Percentiles rank a stretch among this genome's conserved stretches.
phyloP scores from a whole-genome alignment of 2,797 vertebrate genomes.

The Adrianichthys oophorus region DNA sequence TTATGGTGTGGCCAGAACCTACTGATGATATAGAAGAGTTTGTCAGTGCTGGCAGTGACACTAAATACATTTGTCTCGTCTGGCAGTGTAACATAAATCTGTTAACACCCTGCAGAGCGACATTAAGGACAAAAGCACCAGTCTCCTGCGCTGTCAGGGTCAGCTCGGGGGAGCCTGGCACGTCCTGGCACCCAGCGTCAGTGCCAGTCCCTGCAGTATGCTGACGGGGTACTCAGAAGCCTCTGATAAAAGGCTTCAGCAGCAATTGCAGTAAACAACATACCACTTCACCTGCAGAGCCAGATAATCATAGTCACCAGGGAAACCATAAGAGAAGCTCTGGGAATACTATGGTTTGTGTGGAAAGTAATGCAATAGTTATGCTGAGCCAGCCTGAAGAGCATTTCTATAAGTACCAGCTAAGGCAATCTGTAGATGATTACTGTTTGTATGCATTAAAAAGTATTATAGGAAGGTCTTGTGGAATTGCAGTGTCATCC shows the following conservation, averaged over 20 bases:
- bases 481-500: constrained; percentile 32
- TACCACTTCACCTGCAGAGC: constrained; percentile 36
- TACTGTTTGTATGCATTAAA: constrained; percentile 38
- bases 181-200: constrained; percentile 29
- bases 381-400: constrained; percentile 42
- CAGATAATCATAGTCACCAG: constrained; percentile 27
- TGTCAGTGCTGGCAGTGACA: not conserved
- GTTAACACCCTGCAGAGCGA: constrained; percentile 4
- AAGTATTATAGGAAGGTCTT: constrained; percentile 36
- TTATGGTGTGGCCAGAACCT: not conserved
- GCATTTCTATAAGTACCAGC: constrained; percentile 27
- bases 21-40: not conserved
- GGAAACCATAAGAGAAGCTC: constrained; percentile 34
- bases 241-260: constrained; percentile 10
- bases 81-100: constrained; percentile 2
- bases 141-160: constrained; percentile 12
- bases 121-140: constrained; percentile 13
- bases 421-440: constrained; percentile 36
- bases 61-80: constrained; percentile 12
- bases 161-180: constrained; percentile 22
- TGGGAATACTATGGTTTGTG: constrained; percentile 27
- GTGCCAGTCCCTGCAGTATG: constrained; percentile 37
- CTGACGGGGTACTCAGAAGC: constrained; percentile 22
- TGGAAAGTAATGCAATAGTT: constrained; percentile 11
- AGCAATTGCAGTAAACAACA: constrained; percentile 7